A percentile compares a stretch with the other conserved stretches of the same genome.
These are phyloP conservation scores for Stenchaetothrips biformis DNA, from an alignment of 2,888 invertebrate genomes.

Conservation along the genomic window DNA sequence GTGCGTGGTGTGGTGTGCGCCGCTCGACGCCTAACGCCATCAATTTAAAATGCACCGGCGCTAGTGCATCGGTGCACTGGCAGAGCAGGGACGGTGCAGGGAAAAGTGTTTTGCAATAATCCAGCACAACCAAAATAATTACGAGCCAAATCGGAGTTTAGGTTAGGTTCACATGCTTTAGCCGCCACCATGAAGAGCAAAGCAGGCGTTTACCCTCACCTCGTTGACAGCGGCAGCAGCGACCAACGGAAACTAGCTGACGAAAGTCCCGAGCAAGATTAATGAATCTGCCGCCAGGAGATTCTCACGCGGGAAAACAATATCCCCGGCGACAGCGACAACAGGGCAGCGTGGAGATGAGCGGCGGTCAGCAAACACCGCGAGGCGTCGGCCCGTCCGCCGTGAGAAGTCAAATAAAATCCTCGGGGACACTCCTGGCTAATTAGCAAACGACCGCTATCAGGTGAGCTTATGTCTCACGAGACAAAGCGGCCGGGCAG, in stretches of 20 bases:
- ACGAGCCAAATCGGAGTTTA: too few relatives aligned
- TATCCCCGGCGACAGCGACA: too few relatives aligned
- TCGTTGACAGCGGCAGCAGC: too few relatives aligned
- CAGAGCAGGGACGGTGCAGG: too few relatives aligned
- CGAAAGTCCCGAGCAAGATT: too few relatives aligned
- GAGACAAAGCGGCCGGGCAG: neutral
- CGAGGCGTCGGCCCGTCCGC: neutral
- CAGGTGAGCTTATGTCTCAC: neutral
- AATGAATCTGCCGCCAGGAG: neutral
- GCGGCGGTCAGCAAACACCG: neutral
- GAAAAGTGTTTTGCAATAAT: too few relatives aligned
- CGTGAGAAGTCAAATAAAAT: slow-evolving; percentile 12
- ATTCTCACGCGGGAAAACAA: neutral
- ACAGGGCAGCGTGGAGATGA: neutral
- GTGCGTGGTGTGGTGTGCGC: too few relatives aligned
- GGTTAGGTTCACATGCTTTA: too few relatives aligned
- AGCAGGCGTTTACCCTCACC: too few relatives aligned
- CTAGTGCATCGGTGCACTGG: neutral
- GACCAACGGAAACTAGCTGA: too few relatives aligned
- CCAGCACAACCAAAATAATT: too few relatives aligned
- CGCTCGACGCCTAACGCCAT: neutral
- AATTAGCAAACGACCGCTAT: neutral
- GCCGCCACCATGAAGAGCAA: too few relatives aligned
- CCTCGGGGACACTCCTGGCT: neutral
- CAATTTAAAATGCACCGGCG: neutral